These are phyloP conservation scores for Neocrepidodera transversa DNA, from an alignment of 2,888 invertebrate species.

Conservation along the genomic window DNA sequence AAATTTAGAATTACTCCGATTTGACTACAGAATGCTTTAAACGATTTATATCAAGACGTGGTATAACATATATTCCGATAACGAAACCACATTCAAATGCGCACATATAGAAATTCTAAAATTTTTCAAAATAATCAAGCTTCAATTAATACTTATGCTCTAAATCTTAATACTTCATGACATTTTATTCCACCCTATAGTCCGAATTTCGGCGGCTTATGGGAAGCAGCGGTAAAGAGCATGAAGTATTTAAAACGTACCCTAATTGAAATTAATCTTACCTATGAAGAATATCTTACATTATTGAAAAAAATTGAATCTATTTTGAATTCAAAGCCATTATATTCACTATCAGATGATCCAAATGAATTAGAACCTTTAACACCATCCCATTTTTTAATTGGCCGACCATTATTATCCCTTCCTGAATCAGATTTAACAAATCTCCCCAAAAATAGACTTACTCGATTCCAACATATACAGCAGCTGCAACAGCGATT, in stretches of 20 bases:
- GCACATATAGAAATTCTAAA: no score
- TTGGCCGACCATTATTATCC: background rate
- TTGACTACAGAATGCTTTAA: slow-evolving; percentile 26
- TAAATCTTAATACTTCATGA: slow-evolving; percentile 10
- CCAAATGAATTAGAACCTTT: slow-evolving; percentile 33
- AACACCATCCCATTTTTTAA: slow-evolving; percentile 20
- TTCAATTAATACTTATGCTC: background rate
- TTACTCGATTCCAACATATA: background rate
- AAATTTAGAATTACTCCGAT: slow-evolving; percentile 30
- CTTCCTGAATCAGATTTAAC: background rate
- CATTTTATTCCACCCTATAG: slow-evolving; percentile 24
- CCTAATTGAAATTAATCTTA: slow-evolving; percentile 30
- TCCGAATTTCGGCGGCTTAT: slow-evolving; percentile 26
- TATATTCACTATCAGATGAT: slow-evolving; percentile 38
- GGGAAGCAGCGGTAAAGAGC: slow-evolving; percentile 28
- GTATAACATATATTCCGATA: slow-evolving; percentile 32
- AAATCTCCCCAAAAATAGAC: background rate
- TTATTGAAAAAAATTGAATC: slow-evolving; percentile 45
- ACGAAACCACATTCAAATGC: slow-evolving; percentile 31
- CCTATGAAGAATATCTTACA: slow-evolving; percentile 47
- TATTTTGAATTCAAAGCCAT: slow-evolving; percentile 45
- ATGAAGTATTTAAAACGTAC: slow-evolving; percentile 8
- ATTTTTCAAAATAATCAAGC: no score
- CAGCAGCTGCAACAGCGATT: background rate
- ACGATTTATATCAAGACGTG: slow-evolving; percentile 29